Evolutionary conservation across 2,888 invertebrate species (phyloP), one percentile per base, ranked within the genome.

Genomic region (Drosophila niveifrons): DNA sequence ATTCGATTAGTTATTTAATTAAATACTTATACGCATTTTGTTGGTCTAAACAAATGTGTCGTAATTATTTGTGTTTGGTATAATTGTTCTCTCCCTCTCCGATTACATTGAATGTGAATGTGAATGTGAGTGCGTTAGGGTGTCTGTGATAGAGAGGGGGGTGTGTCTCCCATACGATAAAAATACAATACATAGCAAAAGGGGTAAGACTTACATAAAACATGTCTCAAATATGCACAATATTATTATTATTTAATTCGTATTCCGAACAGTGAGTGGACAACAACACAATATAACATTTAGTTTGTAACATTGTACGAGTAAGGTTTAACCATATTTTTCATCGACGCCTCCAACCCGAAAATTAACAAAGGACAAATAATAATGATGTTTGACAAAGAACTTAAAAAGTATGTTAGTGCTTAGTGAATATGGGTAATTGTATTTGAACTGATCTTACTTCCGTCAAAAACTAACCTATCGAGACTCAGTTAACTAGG

Each of bases 101-200:
- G 57, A 34, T 34, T 53, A 68, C 48, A 50, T 72, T 46, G 34
- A 28, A 41, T 58, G 57, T 48, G 46, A 47, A 57, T 72, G n/a
- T n/a, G n/a, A n/a, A n/a, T n/a, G 43, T n/a, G 23, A 31, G 46
- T 59, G 65, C 65, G 39, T 61, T 47, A 44, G 66, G 44, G 61
- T 53, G 50, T 28, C 36, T 43, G 47, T 28, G 57, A 17, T 57
- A 39, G 17, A 34, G 51, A 48, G 29, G 55, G 55, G 50, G 29
- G 63, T 48, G 77, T 58, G 63, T 48, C 73, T 58, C 39, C 55
- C 9, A 28, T 66, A 69, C 39, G n/a, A 81, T 77, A 78, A 71
- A 76, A 79, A 80, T 82, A 82, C 75, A 80, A 71, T 80, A 80
- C 53, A 78, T 82, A 81, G 75, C 78, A 78, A 80, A 81, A 41